Conservation (phyloP, 2,797 vertebrate genomes). For the Trichosurus vulpecula region DNA sequence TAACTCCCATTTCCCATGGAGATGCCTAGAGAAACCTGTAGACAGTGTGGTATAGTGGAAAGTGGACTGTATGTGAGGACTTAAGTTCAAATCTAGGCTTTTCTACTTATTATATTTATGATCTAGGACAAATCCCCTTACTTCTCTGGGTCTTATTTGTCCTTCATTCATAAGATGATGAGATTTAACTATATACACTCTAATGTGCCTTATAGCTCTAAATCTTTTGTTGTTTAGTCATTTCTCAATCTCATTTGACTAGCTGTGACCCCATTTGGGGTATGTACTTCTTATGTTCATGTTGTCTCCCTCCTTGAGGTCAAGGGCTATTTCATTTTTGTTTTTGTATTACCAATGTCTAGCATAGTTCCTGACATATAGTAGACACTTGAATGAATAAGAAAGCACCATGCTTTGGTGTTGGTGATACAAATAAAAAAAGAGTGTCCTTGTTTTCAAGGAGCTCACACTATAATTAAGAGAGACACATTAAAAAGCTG, state of each 20-base stretch:
- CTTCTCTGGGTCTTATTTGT: not conserved
- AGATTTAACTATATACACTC: not conserved
- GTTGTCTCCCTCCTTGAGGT: no score
- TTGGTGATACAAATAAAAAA: not conserved
- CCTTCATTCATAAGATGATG: not conserved
- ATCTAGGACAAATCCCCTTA: not conserved
- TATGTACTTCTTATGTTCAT: no score
- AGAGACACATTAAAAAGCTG: not conserved
- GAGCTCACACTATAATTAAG: not conserved
- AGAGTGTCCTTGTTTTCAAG: not conserved
- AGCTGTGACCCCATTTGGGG: no score
- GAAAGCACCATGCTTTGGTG: not conserved
- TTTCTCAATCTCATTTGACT: no score
- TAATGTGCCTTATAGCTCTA: no score
- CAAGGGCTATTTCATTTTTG: no score
- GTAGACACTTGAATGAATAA: not conserved
- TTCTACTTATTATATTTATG: not conserved
- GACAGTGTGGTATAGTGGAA: not conserved
- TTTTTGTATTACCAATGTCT: not conserved
- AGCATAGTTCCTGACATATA: not conserved
- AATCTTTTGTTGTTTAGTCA: no score
- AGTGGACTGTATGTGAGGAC: not conserved
- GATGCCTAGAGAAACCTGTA: not conserved
- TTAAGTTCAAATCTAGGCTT: not conserved
- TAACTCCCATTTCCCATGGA: not conserved